phyloP scores from a whole-genome alignment of 2,888 invertebrate genomes.

The Netelia inedita region DNA sequence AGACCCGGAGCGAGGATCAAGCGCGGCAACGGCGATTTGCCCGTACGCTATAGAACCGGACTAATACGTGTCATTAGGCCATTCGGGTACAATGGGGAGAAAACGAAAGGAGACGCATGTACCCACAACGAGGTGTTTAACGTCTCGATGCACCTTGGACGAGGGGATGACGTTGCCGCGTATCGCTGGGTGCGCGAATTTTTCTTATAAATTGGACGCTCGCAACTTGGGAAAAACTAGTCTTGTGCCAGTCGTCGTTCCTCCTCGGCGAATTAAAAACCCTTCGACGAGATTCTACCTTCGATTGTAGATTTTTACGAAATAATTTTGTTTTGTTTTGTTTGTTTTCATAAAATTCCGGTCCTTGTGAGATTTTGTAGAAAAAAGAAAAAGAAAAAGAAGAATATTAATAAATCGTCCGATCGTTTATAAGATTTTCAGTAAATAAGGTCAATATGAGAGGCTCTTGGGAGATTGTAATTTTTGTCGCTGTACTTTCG shows the following conservation, averaged over 20 bases:
- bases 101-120: slow-evolving; percentile 72
- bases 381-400: not conserved
- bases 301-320: too few species aligned
- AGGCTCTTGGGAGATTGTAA: slow-evolving; percentile 46
- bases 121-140: slow-evolving; percentile 51
- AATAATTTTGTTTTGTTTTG: too few species aligned
- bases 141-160: slow-evolving; percentile 60
- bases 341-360: too few species aligned
- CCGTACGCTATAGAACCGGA: slow-evolving; percentile 18
- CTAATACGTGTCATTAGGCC: slow-evolving; percentile 74
- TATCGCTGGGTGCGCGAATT: slow-evolving; percentile 49
- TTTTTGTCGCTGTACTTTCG: slow-evolving; percentile 67
- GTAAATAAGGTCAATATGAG: slow-evolving; percentile 56
- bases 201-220: slow-evolving; percentile 64
- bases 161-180: slow-evolving; percentile 52
- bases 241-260: slow-evolving; percentile 45
- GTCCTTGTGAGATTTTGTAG: too few species aligned
- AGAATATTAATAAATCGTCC: not conserved
- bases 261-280: not conserved
- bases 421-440: not conserved
- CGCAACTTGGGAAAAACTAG: slow-evolving; percentile 51
- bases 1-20: not conserved
- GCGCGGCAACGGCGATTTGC: not conserved
- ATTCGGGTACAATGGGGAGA: slow-evolving; percentile 76
- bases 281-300: too few species aligned